Evolutionary conservation across 2,797 vertebrate genomes (phyloP), one percentile per base, ranked within the genome.

Genomic region (Eurystomus glaucurus): DNA sequence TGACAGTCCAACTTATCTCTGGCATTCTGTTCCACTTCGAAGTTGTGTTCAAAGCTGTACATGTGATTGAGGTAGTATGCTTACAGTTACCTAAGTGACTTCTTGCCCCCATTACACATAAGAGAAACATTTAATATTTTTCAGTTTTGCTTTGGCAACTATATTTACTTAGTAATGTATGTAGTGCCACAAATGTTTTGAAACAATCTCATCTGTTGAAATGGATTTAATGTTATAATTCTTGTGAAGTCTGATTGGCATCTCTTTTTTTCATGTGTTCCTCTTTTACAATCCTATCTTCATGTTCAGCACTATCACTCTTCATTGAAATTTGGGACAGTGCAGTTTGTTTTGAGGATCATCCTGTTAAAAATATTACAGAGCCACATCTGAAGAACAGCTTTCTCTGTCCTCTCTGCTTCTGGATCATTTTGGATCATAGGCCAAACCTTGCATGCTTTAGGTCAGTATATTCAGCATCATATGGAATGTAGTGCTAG

Each of bases 331-430:
- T 79, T 81, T 85, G 69, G 69, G 85, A 21, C 35, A 50, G 80
- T 13, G 3, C 21, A 79, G 21, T 74, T 84, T 85, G 54, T 14
- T 69, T 88, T 88, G 48, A 62, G 35, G 28, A 57, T 93, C 83
- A 48, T 69, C 85, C 88, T 95, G 90, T 90, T 93, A 92, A 84
- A 86, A 92, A 35, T 96, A 86, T 86, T 86, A 50, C 69, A 69
- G 54, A 86, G 41, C 85, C 80, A 88, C 83, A 85, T 90, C 76
- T 94, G 31, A 94, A 80, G 77, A 91, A 15, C 16, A 76, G 33
- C 87, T 68, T 74, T 21, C 48, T 33, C 39, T 80, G 52, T 85
- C 57, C 69, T 92, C 51, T 28, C 5, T 71, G 66, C 61, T 68
- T 91, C 89, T 87, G 81, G 51, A 50, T 58, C 43, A 14, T 62